Base-by-base conservation (phyloP, 1,140 invertebrate genomes). In the Callitettix versicolor region DNA sequence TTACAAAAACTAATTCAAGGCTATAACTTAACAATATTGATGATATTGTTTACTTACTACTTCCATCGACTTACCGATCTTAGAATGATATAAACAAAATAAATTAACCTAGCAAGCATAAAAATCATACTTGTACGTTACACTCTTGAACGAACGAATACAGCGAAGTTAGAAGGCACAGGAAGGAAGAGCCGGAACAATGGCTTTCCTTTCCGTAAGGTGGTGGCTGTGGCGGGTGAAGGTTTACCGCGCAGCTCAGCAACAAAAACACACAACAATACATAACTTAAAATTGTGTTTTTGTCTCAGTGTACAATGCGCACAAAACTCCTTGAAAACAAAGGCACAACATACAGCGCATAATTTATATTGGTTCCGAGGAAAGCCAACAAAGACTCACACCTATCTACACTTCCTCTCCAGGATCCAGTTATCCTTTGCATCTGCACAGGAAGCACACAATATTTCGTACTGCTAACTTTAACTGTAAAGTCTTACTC, bases 351-450 rank as follows among this genome's bases (percentile, higher is more conserved):
- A 47, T 55, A 34, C 24, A 17, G 30, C 48, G 54, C 54, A 55
- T 55, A 55, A 55, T 55, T 55, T 55, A 55, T 55, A 55, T 55
- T 41, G 54, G 54, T 49, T 55, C 20, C 47, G 54, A 33, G 26
- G 47, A 49, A 49, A 49, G 47, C 47, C 22, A 30, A 30, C 26
- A 30, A 30, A 30, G 26, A 30, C 26, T 30, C 26, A 30, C 26
- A 30, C 26, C 26, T 30, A 30, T 30, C 26, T 30, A 3, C 9
- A 30, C 26, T 30, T 30, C 21, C 26, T 21, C 26, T 21, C 18
- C 18, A 18, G 42, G 12, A 18, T 30, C 7, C 3, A 18, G 7
- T 44, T 44, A 21, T 14, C n/a, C 43, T 14, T 46, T 18, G 15
- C 43, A 46, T 24, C 43, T 46, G n/a, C 43, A 46, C 3, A 46